A percentile compares a stretch with the other conserved stretches of the same genome.
These are phyloP conservation scores for Leptosomus discolor DNA, from an alignment of 2,113 vertebrate species.

Conservation along the genomic window DNA sequence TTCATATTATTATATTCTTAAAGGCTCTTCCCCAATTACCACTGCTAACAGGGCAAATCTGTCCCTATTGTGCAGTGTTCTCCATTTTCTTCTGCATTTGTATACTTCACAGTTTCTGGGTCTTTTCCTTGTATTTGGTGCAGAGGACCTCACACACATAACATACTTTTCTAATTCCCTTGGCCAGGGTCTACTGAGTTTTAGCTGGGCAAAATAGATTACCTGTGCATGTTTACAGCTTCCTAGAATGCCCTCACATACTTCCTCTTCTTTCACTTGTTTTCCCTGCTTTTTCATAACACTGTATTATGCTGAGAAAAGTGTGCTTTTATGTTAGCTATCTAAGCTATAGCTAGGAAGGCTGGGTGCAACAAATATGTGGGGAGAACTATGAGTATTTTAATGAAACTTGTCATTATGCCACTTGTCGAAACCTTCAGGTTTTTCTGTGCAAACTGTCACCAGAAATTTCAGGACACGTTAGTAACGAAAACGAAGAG, in stretches of 20 bases:
- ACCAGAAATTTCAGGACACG: not conserved
- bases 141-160: not conserved
- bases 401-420: not conserved
- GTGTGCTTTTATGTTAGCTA: not conserved
- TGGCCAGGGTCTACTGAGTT: not conserved
- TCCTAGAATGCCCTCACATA: not conserved
- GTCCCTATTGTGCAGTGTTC: fast-evolving
- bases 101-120: not conserved
- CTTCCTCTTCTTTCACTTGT: not conserved
- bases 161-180: not conserved
- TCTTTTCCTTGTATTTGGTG: not conserved
- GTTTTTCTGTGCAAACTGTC: not conserved
- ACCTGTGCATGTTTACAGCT: not conserved
- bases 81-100: not conserved
- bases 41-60: not conserved
- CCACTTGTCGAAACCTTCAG: not conserved
- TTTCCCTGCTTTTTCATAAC: not conserved
- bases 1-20: not conserved
- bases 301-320: not conserved
- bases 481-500: not conserved
- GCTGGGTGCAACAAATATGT: not conserved
- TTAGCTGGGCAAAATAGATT: not conserved
- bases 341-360: not conserved
- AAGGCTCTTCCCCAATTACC: not conserved
- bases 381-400: not conserved